phyloP scores from a whole-genome alignment of 2,113 vertebrate genomes.

The Boleophthalmus pectinirostris region DNA sequence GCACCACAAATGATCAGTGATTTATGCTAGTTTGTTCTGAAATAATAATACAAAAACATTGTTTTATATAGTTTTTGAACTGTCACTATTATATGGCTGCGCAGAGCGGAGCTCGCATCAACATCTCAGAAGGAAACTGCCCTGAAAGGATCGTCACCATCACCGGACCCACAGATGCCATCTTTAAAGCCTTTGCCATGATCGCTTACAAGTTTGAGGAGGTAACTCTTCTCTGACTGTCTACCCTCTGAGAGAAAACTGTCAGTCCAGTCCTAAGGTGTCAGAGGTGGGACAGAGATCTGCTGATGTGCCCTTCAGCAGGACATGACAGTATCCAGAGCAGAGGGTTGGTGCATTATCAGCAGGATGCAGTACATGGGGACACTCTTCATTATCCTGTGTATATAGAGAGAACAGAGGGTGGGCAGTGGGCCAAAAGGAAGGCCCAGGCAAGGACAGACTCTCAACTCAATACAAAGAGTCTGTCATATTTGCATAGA shows the following conservation, averaged over 20 bases:
- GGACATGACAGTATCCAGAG: constrained; percentile 54
- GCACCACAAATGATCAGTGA: background rate
- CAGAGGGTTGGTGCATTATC: constrained; percentile 27
- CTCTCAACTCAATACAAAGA: background rate
- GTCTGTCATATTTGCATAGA: background rate
- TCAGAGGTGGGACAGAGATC: constrained; percentile 48
- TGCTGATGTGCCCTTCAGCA: constrained; percentile 60
- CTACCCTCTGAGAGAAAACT: background rate
- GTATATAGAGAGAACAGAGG: background rate
- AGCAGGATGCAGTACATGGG: background rate
- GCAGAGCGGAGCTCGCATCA: constrained; percentile 95
- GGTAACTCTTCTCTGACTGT: no score
- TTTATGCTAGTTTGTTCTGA: background rate
- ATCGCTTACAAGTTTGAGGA: constrained; percentile 99
- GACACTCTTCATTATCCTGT: background rate
- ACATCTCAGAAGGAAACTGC: constrained; percentile 98
- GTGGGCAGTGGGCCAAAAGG: constrained; percentile 1
- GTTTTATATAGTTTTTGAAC: background rate
- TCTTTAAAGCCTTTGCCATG: constrained; percentile 99
- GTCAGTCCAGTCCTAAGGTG: background rate
- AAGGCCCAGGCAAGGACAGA: background rate
- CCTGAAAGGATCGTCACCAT: constrained; percentile 98
- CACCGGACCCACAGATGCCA: constrained; percentile 96
- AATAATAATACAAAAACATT: background rate
- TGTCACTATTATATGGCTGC: background rate